Base-by-base conservation (phyloP, 2,888 invertebrate genomes). In the Zaprionus bogoriensis region DNA sequence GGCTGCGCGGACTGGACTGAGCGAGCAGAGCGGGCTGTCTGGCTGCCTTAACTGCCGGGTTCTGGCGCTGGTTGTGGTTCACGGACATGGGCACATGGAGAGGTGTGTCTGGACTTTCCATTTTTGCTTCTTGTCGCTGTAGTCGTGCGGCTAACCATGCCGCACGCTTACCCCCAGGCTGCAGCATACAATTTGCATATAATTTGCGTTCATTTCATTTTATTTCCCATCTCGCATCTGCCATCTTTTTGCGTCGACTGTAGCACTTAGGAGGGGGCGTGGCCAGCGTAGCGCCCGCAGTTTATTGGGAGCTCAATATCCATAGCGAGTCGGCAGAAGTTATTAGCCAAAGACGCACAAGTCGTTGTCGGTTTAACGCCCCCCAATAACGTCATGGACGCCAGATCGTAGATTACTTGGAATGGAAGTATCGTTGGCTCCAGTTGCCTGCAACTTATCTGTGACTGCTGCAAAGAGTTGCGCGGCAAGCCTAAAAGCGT, bases 181-280 rank as follows among this genome's bases (percentile, higher is more conserved):
- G 62, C 51, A 74, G 79, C 75, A 87, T 80, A 82, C 84, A 88
- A 90, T 90, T 89, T 90, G 89, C 90, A 90, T 90, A 89, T 83
- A 87, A 89, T 90, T 89, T 90, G 78, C 82, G 76, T 86, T 86
- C 78, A 80, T 82, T 82, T 80, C 68, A 75, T 84, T 83, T 81
- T 80, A 76, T 84, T 77, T 77, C 52, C 20, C 36, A 12, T 59
- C 66, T 55, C 58, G 48, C 28, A 36, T 48, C 52, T 59, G 61
- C 25, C 50, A 23, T 27, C 57, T 73, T 71, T 73, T 52, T 62
- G 62, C 46, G 19, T 20, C 23, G 32, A 38, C 44, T 44, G 32
- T 38, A 46, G 45, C 51, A 36, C 52, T 65, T 51, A 32, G 32
- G 53, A 36, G 38, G 73, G n/a, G 73, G 71, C 67, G 73, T 73